Conservation (phyloP, 2,797 vertebrate genomes). For the Hoplostethus atlanticus region DNA sequence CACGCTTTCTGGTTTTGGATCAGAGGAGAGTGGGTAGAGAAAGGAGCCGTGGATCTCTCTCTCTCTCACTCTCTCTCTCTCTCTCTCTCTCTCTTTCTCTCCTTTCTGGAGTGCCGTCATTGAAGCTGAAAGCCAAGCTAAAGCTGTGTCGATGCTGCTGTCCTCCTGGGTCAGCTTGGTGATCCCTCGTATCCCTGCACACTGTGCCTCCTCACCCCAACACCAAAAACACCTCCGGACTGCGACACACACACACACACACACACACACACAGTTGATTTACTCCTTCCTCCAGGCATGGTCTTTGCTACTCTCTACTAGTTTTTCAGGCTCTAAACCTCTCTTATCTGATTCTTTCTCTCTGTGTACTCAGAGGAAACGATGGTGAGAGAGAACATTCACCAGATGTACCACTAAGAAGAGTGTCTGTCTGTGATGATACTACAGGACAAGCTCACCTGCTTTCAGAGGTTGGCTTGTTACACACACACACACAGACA, state of each 20-base stretch:
- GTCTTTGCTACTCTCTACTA: conserved; percentile 43
- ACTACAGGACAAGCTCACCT: conserved; percentile 43
- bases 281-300: conserved; percentile 37
- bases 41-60: conserved; percentile 33
- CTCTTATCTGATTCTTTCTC: conserved; percentile 43
- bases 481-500: conserved; percentile 35
- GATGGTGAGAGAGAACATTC: conserved; percentile 52
- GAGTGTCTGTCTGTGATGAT: conserved; percentile 55
- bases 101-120: conserved; percentile 59
- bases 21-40: conserved; percentile 67
- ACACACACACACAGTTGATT: conserved; percentile 36
- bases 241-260: conserved; percentile 1
- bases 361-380: conserved; percentile 43
- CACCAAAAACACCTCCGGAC: conserved; percentile 51
- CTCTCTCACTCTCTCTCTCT: conserved; percentile 13
- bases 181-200: conserved; percentile 62
- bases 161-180: conserved; percentile 62
- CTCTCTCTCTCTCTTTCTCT: conserved; percentile 28
- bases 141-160: conserved; percentile 58
- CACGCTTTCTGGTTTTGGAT: conserved; percentile 80
- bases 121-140: conserved; percentile 74
- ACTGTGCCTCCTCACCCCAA: conserved; percentile 41
- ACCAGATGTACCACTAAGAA: conserved; percentile 64
- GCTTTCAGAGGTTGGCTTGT: conserved; percentile 19
- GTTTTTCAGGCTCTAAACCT: conserved; percentile 42